These are phyloP conservation scores for Lottia gigantea DNA, from an alignment of 2,888 invertebrate species.

Conservation along the genomic window DNA sequence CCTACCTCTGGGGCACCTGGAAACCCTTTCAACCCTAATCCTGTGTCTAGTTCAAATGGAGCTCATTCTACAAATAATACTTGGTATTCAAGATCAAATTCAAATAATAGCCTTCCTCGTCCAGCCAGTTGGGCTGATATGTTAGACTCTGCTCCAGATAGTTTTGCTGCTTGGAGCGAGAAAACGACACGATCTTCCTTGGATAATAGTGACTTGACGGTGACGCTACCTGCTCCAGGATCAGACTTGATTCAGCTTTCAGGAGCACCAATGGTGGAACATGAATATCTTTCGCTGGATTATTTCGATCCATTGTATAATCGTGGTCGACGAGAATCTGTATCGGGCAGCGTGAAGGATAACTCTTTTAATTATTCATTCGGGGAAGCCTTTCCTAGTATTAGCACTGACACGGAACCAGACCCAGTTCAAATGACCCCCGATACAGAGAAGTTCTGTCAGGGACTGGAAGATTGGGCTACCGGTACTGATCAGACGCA, in stretches of 20 bases:
- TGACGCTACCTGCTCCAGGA: constrained; percentile 20
- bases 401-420: constrained; percentile 1
- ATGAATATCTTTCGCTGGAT: constrained; percentile 56
- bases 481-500: neutral
- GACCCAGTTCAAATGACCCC: neutral
- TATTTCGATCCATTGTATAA: constrained; percentile 57
- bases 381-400: constrained; percentile 36
- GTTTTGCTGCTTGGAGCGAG: constrained; percentile 10
- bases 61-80: neutral
- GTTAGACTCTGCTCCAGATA: constrained; percentile 1
- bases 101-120: constrained; percentile 18
- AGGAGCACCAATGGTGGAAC: constrained; percentile 41
- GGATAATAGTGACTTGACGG: constrained; percentile 21
- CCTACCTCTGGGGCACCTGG: neutral
- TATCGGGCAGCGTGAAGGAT: constrained; percentile 24
- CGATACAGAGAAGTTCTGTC: constrained; percentile 8
- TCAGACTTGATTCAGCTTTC: constrained; percentile 48
- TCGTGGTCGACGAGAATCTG: constrained; percentile 47
- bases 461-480: constrained; percentile 7
- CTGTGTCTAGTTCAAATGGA: neutral
- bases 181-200: neutral
- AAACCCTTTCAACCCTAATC: constrained; percentile 15
- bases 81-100: neutral
- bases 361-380: constrained; percentile 27
- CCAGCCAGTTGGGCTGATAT: constrained; percentile 24